Percentiles rank a stretch among this genome's conserved stretches.
These are phyloP conservation scores for Pholis gunnellus DNA, from an alignment of 2,113 vertebrate species.

Conservation along the genomic window DNA sequence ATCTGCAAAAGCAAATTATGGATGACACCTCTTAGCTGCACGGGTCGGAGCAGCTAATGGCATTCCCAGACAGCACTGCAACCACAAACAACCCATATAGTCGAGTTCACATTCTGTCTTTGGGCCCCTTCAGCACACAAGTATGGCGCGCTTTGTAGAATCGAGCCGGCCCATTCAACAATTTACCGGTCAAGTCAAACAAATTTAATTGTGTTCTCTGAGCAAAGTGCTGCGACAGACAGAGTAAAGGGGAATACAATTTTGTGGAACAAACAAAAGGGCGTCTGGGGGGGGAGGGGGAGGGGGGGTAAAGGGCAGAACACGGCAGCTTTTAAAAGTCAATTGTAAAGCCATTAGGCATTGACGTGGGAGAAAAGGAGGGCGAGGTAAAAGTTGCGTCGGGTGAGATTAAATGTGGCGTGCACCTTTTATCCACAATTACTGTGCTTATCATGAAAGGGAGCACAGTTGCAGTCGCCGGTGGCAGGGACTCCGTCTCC, in stretches of 20 bases:
- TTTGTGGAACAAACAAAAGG: conserved; percentile 10
- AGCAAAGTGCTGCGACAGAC: conserved; percentile 63
- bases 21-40: conserved; percentile 66
- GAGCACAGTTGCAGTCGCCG: conserved; percentile 28
- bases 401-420: conserved; percentile 72
- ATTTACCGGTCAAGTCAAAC: conserved; percentile 69
- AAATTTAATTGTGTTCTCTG: conserved; percentile 68
- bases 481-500: conserved; percentile 24
- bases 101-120: conserved; percentile 58
- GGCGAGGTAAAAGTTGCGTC: conserved; percentile 63
- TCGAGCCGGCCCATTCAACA: conserved; percentile 47
- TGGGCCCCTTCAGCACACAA: conserved; percentile 34
- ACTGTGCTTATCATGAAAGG: conserved; percentile 63
- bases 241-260: conserved; percentile 38
- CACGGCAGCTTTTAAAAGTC: conserved; percentile 72
- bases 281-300: neutral
- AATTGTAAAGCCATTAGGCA: conserved; percentile 76
- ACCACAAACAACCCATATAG: conserved; percentile 61
- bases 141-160: conserved; percentile 41
- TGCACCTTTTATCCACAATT: conserved; percentile 75
- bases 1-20: conserved; percentile 69
- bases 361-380: conserved; percentile 44
- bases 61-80: conserved; percentile 61
- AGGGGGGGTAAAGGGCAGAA: conserved; percentile 41
- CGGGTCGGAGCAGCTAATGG: conserved; percentile 76